Percentiles rank a stretch among this genome's conserved stretches.
Conservation (phyloP, 2,888 invertebrate species). For the Trissolcus japonicus region DNA sequence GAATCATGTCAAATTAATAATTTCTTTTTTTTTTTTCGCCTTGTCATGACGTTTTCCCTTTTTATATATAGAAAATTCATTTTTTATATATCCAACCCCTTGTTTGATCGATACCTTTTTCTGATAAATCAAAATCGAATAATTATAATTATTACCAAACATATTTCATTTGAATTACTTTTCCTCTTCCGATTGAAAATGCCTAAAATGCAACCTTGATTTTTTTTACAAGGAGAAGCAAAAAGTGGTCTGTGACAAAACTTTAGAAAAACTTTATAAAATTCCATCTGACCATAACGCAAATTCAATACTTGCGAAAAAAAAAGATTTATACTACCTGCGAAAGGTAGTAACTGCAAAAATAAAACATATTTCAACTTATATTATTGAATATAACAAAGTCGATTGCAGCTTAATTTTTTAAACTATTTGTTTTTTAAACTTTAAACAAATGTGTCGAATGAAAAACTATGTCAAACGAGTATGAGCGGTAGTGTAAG, state of each 20-base stretch:
- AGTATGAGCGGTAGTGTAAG: conserved; percentile 30
- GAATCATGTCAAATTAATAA: neutral
- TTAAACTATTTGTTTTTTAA: too few relatives aligned
- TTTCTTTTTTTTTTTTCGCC: too few relatives aligned
- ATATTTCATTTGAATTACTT: too few relatives aligned
- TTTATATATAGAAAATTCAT: too few relatives aligned
- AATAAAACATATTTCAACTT: too few relatives aligned
- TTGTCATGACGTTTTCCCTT: too few relatives aligned
- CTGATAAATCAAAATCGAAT: too few relatives aligned
- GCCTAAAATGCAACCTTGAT: conserved; percentile 4
- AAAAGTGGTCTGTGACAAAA: conserved; percentile 19
- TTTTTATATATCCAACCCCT: too few relatives aligned
- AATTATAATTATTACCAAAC: too few relatives aligned
- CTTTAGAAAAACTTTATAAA: neutral
- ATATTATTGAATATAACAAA: too few relatives aligned
- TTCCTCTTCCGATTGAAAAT: neutral
- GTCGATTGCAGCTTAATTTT: too few relatives aligned
- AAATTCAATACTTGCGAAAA: neutral
- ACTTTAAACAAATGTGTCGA: neutral
- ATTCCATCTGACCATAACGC: neutral
- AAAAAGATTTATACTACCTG: neutral
- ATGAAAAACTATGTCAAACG: conserved; percentile 36
- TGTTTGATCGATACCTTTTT: too few relatives aligned
- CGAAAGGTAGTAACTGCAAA: conserved; percentile 7
- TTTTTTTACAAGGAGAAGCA: conserved; percentile 22